Conservation (phyloP, 2,113 vertebrate species). For the Lynx canadensis region DNA sequence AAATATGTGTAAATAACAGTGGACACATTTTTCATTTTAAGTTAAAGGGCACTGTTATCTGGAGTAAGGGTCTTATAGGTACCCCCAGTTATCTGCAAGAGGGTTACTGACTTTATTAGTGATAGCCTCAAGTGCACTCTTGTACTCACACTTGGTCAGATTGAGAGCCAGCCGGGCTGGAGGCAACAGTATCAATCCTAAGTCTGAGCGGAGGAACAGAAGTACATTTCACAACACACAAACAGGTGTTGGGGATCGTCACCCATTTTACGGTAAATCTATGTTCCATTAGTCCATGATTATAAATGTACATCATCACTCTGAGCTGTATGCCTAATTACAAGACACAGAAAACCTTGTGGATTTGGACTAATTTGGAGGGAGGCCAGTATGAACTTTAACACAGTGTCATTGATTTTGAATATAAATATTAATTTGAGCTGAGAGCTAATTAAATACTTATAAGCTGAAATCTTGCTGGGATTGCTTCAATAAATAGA, state of each 20-base stretch:
- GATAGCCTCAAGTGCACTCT: neutral
- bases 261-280: neutral
- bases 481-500: constrained; percentile 36
- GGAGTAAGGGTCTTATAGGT: neutral
- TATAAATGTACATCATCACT: neutral
- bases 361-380: neutral
- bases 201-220: neutral
- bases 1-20: neutral
- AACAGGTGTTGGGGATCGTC: neutral
- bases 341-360: neutral
- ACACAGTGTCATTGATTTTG: neutral
- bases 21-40: neutral
- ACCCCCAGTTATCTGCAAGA: neutral
- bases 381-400: neutral
- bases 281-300: neutral
- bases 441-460: constrained; percentile 29
- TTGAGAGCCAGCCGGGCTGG: neutral
- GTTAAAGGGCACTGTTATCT: neutral
- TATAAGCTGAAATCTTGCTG: constrained; percentile 25
- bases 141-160: neutral
- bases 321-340: neutral
- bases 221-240: neutral
- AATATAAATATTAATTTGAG: constrained; percentile 38
- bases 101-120: neutral
- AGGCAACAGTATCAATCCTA: neutral